A percentile compares a stretch with the other conserved stretches of the same genome.
Conservation (phyloP, 2,888 invertebrate species). For the Odontomyia ornata region DNA sequence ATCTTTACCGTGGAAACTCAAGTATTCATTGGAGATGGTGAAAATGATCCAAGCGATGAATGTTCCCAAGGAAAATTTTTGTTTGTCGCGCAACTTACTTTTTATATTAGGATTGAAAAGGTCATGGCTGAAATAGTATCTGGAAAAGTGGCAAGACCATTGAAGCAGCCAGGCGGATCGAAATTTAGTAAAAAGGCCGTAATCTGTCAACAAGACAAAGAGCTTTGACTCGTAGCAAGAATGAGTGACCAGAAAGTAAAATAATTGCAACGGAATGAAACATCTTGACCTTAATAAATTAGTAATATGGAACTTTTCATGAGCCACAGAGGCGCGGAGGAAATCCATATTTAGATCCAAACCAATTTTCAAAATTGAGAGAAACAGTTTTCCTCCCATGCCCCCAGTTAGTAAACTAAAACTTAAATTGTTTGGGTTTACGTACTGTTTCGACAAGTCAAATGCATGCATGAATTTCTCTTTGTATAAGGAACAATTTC, state of each 20-base stretch:
- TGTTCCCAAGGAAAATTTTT: conserved; percentile 86
- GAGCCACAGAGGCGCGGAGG: too few species aligned
- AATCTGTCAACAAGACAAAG: conserved; percentile 82
- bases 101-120: conserved; percentile 69
- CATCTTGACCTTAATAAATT: too few species aligned
- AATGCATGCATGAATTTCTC: too few species aligned
- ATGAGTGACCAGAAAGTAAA: conserved; percentile 81
- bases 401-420: too few species aligned
- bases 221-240: conserved; percentile 80
- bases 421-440: too few species aligned
- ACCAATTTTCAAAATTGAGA: too few species aligned
- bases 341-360: too few species aligned
- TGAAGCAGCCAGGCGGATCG: conserved; percentile 77
- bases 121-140: conserved; percentile 73
- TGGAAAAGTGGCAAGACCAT: conserved; percentile 81
- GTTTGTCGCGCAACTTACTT: conserved; percentile 82
- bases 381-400: too few species aligned
- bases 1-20: conserved; percentile 93
- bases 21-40: conserved; percentile 85
- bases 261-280: too few species aligned
- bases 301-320: too few species aligned
- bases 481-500: too few species aligned
- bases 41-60: conserved; percentile 80
- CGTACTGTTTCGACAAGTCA: too few species aligned
- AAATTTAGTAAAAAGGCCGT: conserved; percentile 82